A percentile compares a stretch with the other conserved stretches of the same genome.
These are phyloP conservation scores for Peromyscus nudipes DNA, from an alignment of 2,797 vertebrate genomes.

Conservation along the genomic window DNA sequence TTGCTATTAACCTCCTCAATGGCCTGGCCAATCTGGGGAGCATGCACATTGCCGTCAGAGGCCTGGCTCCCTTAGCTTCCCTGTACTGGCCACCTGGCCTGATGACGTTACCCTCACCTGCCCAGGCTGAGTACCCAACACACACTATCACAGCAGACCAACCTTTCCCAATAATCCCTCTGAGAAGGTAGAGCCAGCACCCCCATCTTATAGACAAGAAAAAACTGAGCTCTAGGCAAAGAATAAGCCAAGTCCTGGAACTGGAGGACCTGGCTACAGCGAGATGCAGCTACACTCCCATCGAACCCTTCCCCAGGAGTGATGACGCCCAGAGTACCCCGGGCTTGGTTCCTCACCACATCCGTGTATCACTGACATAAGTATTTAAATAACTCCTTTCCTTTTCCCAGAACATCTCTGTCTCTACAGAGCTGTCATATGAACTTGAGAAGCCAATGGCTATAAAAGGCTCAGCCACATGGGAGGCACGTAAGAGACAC, in stretches of 20 bases:
- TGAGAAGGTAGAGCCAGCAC: not conserved
- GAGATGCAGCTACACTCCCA: no score
- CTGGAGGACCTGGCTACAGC: not conserved
- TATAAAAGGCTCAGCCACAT: constrained; percentile 34
- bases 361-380: not conserved
- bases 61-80: not conserved
- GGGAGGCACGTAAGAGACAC: not conserved
- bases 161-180: not conserved
- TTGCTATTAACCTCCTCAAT: constrained; percentile 94
- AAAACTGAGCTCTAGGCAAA: not conserved
- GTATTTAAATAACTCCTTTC: constrained; percentile 32
- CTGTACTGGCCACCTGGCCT: not conserved
- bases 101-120: not conserved
- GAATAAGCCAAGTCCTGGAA: not conserved
- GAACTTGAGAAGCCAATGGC: not conserved
- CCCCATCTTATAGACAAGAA: not conserved
- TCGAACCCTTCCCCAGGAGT: not conserved
- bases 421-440: not conserved
- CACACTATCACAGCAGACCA: accelerated
- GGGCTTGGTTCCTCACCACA: not conserved
- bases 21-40: constrained; percentile 94
- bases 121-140: not conserved
- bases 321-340: accelerated
- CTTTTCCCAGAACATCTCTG: not conserved
- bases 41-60: accelerated